Evolutionary conservation across 1,140 invertebrate genomes (phyloP), one percentile per base, ranked within the genome.

Genomic region (Patella vulgata): DNA sequence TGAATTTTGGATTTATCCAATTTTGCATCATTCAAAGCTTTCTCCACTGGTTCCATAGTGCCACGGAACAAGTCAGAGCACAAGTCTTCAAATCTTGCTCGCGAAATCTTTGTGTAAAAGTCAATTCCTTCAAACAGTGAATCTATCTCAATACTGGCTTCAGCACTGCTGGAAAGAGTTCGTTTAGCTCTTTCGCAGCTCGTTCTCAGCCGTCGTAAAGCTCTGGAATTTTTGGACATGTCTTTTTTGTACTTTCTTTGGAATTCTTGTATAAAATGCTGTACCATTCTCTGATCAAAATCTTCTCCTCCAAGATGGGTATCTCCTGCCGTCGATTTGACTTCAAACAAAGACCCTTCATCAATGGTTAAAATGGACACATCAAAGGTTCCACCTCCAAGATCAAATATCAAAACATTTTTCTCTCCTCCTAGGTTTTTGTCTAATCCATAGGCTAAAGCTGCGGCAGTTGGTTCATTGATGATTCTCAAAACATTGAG

Each of bases 31-130:
- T 91, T 88, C 17, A 98, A 83, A 6, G 95, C 92, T 83, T 96
- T 96, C 82, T 98, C 95, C 0, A 98, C 95, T 0, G 96, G 96
- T 70, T 97, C 93, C 84, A 98, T 89, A 43, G 96, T 97, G 43
- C 90, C 78, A 88, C 87, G 80, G 81, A 89, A 98, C 36, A 98
- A 87, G 85, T 98, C 96, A 43, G 92, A 90, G 78, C 94, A 95
- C 64, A 98, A 87, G 80, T 82, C 78, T 62, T 84, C 80, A 62
- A 82, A 84, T 42, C 80, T 68, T 19, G 84, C 83, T 53, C 85
- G 66, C 31, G 79, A 84, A 48, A 86, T 81, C 53, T 71, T 78
- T 1, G 78, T 79, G 68, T 85, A 84, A 67, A 85, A 86, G 63
- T 85, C 84, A 11, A 91, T 87, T 12, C 91, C 91, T 61, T 92